phyloP scores from a whole-genome alignment of 2,888 invertebrate genomes.

The Andrena flavipes region DNA sequence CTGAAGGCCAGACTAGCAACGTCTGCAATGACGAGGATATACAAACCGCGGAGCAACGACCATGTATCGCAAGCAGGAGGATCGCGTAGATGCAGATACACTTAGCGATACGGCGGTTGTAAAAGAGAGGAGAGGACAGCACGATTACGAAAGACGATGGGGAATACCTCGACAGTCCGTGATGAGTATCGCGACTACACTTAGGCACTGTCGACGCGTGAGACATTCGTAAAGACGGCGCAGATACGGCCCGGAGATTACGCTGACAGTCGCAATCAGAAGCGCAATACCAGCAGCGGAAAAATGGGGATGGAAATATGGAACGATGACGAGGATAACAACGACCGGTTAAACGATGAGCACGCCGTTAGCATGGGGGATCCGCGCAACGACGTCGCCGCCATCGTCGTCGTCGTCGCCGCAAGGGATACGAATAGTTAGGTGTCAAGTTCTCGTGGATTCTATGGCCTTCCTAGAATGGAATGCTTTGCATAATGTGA shows the following conservation, averaged over 20 bases:
- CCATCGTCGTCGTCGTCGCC: conserved; percentile 37
- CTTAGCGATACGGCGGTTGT: not conserved
- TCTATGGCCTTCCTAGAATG: conserved; percentile 76
- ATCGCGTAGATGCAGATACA: not conserved
- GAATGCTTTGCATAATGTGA: conserved; percentile 82
- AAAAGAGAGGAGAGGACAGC: not conserved
- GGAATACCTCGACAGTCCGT: not conserved
- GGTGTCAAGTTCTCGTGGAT: conserved; percentile 78
- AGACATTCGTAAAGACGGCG: conserved; percentile 8
- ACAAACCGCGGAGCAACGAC: no score
- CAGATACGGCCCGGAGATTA: conserved; percentile 1
- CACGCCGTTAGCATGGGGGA: conserved; percentile 10
- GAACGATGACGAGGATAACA: conserved; percentile 16
- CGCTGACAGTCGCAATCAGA: conserved; percentile 8
- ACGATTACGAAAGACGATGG: conserved; percentile 9
- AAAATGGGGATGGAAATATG: conserved; percentile 8
- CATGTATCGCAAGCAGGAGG: no score
- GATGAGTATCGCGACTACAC: conserved; percentile 3
- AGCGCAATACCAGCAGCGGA: not conserved
- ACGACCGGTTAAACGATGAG: conserved; percentile 12
- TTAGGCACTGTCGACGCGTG: conserved; percentile 4
- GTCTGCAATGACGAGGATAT: no score
- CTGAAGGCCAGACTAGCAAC: no score
- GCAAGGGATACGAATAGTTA: conserved; percentile 76
- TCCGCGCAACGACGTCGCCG: conserved; percentile 11